These are phyloP conservation scores for Ariolimax columbianus DNA, from an alignment of 2,888 invertebrate genomes.

Conservation along the genomic window DNA sequence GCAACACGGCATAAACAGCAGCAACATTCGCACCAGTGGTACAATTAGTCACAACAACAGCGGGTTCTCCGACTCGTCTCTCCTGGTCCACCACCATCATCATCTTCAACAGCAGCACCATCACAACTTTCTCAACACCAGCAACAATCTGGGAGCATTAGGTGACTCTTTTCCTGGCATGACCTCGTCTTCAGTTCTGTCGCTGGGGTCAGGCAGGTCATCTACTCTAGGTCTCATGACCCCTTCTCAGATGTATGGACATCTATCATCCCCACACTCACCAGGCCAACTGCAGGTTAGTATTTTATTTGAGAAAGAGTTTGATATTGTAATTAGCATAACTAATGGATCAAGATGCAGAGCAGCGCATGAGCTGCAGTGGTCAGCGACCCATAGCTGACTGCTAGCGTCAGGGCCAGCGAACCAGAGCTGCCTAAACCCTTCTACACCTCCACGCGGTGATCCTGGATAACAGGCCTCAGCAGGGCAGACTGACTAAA, in stretches of 20 bases:
- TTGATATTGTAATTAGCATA: too few species aligned
- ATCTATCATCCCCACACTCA: constrained; percentile 35
- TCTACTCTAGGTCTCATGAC: constrained; percentile 27
- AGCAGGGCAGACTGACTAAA: too few species aligned
- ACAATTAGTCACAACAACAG: constrained; percentile 17
- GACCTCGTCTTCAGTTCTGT: constrained; percentile 41
- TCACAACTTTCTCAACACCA: constrained; percentile 21
- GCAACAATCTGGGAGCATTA: constrained; percentile 10
- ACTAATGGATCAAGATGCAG: too few species aligned
- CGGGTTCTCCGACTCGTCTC: neutral
- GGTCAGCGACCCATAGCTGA: too few species aligned
- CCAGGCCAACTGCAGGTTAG: constrained; percentile 37
- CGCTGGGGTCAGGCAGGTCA: constrained; percentile 40
- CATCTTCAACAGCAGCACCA: constrained; percentile 44
- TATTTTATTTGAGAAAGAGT: too few species aligned
- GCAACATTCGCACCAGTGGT: constrained; percentile 3
- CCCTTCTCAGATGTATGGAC: constrained; percentile 41
- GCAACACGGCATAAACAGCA: constrained; percentile 17
- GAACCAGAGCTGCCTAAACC: too few species aligned
- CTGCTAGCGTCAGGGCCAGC: too few species aligned
- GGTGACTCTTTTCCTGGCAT: constrained; percentile 32
- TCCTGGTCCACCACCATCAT: constrained; percentile 25
- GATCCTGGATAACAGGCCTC: too few species aligned
- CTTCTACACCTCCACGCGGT: too few species aligned
- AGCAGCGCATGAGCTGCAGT: too few species aligned